Base-by-base conservation (phyloP, 2,797 vertebrate species). In the Mallotus villosus region DNA sequence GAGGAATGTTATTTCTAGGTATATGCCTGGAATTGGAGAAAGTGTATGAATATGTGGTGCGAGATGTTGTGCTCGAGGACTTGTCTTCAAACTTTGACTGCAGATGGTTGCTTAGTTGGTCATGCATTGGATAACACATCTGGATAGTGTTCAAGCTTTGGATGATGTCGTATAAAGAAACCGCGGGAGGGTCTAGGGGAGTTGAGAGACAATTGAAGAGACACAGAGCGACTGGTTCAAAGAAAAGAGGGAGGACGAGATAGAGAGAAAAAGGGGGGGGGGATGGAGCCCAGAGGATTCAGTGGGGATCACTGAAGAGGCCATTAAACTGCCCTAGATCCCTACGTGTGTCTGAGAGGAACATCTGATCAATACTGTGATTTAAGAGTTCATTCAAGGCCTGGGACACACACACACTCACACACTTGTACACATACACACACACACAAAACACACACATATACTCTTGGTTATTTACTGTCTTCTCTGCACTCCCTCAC, bases 361-460 rank as follows among this genome's bases (percentile, higher is more conserved):
- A 82, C 41, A 41, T 63, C 79, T 89, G 86, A 88, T 90, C 88
- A 81, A 90, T 90, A 87, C 72, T 80, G 73, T 88, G 88, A 91
- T 91, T 91, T 87, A 90, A 76, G 82, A 87, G 85, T 86, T 86
- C 84, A 86, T 89, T 85, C 86, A 78, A 61, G 9, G 81, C 70
- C 75, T 72, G 70, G 70, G 63, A 66, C 62, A 58, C 70, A 66
- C 62, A 58, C 70, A 72, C 51, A 65, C 70, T 58, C 55, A 25
- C 71, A 74, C 41, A 74, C 61, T 78, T 57, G 77, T 21, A 82
- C 57, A 73, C 49, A 73, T 34, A 83, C 67, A 73, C 53, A 71
- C 37, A 78, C 53, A 84, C 63, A 71, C 74, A 62, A 3, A 27
- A 61, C 59, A 16, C 68, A 6, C 74, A 75, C 59, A 59, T n/a